A percentile compares a stretch with the other conserved stretches of the same genome.
These are phyloP conservation scores for Sarcophaga peregrina DNA, from an alignment of 1,140 invertebrate genomes.

Conservation along the genomic window DNA sequence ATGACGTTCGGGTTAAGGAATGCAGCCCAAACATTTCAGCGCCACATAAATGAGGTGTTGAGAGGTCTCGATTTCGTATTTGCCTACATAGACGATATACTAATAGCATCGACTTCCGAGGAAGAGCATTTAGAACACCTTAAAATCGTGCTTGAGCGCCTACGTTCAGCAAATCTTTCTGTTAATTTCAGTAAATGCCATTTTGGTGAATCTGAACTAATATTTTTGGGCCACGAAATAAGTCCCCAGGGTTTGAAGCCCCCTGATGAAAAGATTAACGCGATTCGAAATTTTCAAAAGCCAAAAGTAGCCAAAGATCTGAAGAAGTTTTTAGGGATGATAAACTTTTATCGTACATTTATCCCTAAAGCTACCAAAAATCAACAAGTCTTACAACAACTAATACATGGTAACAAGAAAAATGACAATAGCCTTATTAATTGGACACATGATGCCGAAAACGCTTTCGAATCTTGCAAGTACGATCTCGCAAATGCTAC, in stretches of 20 bases:
- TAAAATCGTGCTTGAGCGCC: not conserved
- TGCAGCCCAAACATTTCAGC: no score
- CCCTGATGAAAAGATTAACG: no score
- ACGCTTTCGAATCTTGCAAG: slow-evolving; percentile 54
- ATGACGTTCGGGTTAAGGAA: no score
- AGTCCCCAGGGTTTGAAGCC: not conserved
- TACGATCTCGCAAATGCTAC: slow-evolving; percentile 47
- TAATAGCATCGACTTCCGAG: not conserved
- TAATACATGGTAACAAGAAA: slow-evolving; percentile 34
- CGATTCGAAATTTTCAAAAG: slow-evolving; percentile 36
- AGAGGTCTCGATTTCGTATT: no score
- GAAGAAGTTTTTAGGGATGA: no score
- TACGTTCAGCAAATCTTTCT: no score
- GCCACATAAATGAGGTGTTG: no score
- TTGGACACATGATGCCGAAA: slow-evolving; percentile 48
- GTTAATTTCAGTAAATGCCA: no score
- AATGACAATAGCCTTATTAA: slow-evolving; percentile 50
- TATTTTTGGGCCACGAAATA: slow-evolving; percentile 18
- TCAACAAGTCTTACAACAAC: not conserved
- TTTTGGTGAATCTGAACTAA: not conserved
- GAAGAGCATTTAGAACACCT: slow-evolving; percentile 14
- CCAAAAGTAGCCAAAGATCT: no score
- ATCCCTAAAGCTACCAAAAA: not conserved
- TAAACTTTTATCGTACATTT: no score
- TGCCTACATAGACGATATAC: slow-evolving; percentile 35